A percentile compares a stretch with the other conserved stretches of the same genome.
Evolutionary conservation across 2,113 vertebrate genomes (phyloP).

Genomic region (Lagenorhynchus albirostris): DNA sequence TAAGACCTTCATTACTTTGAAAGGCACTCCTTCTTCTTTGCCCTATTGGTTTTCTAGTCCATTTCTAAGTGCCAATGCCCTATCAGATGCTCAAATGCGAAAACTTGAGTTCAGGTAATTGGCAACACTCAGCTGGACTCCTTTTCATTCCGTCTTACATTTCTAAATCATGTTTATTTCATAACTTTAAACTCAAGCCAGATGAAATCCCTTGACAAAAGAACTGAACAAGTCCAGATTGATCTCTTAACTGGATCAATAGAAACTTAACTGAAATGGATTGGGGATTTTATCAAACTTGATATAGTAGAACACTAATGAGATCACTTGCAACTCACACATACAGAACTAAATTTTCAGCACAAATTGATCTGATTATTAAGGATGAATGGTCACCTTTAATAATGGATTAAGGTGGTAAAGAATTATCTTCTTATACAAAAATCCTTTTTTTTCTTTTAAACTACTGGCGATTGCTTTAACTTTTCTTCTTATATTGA

Average conservation of each 20-base stretch:
- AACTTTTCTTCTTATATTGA: not conserved
- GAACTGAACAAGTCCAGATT: slow-evolving; percentile 76
- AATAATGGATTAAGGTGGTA: slow-evolving; percentile 72
- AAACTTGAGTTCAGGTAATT: slow-evolving; percentile 25
- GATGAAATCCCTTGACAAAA: slow-evolving; percentile 74
- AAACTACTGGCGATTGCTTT: slow-evolving; percentile 19
- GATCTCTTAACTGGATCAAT: slow-evolving; percentile 82
- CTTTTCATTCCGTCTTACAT: slow-evolving; percentile 3
- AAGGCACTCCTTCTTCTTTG: not conserved
- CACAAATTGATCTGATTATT: slow-evolving; percentile 75
- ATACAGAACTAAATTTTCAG: slow-evolving; percentile 74
- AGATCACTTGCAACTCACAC: slow-evolving; percentile 79
- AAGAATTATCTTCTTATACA: slow-evolving; percentile 63
- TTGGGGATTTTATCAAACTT: slow-evolving; percentile 79
- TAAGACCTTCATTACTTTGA: not conserved
- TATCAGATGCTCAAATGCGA: not conserved
- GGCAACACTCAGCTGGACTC: slow-evolving; percentile 20
- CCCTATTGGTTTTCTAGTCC: not conserved
- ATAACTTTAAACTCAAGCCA: slow-evolving; percentile 65
- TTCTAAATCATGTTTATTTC: slow-evolving; percentile 68
- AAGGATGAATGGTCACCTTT: slow-evolving; percentile 78
- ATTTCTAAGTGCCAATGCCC: not conserved
- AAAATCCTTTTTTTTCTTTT: slow-evolving; percentile 56
- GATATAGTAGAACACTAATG: slow-evolving; percentile 80
- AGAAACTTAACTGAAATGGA: slow-evolving; percentile 81